Conservation (phyloP, 2,888 invertebrate genomes). For the Beris morrisii region DNA sequence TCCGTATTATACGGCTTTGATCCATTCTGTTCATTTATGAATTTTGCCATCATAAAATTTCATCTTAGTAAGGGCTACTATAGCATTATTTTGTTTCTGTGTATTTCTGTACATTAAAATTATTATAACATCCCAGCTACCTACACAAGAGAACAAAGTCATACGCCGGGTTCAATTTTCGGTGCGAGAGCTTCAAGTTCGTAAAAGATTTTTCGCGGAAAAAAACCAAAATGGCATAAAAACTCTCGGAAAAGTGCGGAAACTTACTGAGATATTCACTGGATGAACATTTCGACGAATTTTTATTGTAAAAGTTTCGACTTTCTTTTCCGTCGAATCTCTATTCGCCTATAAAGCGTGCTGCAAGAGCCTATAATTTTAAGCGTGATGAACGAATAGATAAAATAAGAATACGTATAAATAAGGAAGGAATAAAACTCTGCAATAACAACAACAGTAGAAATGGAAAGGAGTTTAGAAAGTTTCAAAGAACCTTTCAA, state of each 20-base stretch:
- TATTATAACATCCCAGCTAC: too few species aligned
- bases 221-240: constrained; percentile 8
- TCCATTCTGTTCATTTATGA: constrained; percentile 11
- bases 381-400: constrained; percentile 28
- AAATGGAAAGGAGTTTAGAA: too few species aligned
- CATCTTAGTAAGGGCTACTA: background rate
- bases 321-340: constrained; percentile 16
- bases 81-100: background rate
- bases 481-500: too few species aligned
- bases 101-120: too few species aligned
- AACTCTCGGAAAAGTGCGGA: constrained; percentile 25
- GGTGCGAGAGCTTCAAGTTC: too few species aligned
- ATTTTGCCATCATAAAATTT: constrained; percentile 10
- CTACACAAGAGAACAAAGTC: too few species aligned
- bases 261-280: constrained; percentile 17
- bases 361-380: constrained; percentile 25
- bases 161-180: too few species aligned
- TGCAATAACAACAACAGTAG: too few species aligned
- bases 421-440: background rate
- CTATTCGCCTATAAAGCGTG: constrained; percentile 18
- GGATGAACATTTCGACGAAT: constrained; percentile 22
- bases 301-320: constrained; percentile 25
- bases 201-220: background rate
- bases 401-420: constrained; percentile 25
- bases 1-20: background rate